These are phyloP conservation scores for Eulithis prunata DNA, from an alignment of 2,888 invertebrate genomes.

Conservation along the genomic window DNA sequence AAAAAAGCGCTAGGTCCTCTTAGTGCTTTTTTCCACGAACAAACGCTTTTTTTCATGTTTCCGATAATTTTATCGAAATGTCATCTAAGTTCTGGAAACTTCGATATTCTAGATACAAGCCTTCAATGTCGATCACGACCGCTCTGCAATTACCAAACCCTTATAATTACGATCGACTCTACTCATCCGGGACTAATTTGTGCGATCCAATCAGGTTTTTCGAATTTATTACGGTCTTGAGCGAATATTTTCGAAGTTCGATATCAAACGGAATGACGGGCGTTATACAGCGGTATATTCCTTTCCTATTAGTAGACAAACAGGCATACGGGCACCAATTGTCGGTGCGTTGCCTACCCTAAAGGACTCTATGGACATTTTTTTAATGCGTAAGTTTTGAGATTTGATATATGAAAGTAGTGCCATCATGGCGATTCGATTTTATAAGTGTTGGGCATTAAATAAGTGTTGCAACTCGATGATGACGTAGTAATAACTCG, in stretches of 20 bases:
- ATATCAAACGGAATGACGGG: background rate
- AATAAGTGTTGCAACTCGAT: too few species aligned
- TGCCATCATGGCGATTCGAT: too few species aligned
- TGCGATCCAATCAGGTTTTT: conserved; percentile 33
- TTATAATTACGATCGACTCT: conserved; percentile 27
- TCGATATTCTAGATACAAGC: conserved; percentile 11
- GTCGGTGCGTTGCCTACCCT: too few species aligned
- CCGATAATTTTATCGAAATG: background rate
- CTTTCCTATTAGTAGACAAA: background rate
- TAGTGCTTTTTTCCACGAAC: too few species aligned
- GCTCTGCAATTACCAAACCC: conserved; percentile 12
- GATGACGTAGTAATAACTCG: too few species aligned
- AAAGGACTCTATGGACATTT: too few species aligned
- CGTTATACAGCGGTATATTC: background rate
- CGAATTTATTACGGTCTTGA: conserved; percentile 13
- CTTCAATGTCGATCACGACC: conserved; percentile 18
- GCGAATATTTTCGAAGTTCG: conserved; percentile 1
- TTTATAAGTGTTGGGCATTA: too few species aligned
- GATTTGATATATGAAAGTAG: too few species aligned
- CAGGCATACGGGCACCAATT: too few species aligned
- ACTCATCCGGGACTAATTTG: conserved; percentile 32
- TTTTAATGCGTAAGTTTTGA: too few species aligned
- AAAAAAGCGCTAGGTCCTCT: too few species aligned
- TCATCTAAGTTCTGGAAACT: conserved; percentile 9
- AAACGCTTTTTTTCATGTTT: too few species aligned